These are phyloP conservation scores for Acropora yongei DNA, from an alignment of 64 coral and sea anemone genomes.

Conservation along the genomic window DNA sequence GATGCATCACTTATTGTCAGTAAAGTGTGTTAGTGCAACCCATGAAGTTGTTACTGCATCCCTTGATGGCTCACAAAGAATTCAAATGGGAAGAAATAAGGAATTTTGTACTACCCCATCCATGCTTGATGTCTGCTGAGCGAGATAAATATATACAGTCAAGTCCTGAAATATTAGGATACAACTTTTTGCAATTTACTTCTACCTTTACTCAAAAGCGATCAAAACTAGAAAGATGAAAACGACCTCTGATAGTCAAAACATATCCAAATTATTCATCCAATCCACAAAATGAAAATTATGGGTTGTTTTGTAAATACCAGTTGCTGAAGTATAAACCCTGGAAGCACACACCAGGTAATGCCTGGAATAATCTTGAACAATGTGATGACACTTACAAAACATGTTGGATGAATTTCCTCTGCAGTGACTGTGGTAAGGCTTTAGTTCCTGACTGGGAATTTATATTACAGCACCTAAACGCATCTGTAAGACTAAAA, in stretches of 20 bases:
- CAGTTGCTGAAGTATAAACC: constrained; percentile 59
- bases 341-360: constrained; percentile 18
- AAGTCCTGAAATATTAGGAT: constrained; percentile 33
- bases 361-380: constrained; percentile 38
- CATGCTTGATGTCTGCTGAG: constrained; percentile 32
- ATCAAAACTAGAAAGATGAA: constrained; percentile 29
- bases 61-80: constrained; percentile 47
- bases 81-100: neutral
- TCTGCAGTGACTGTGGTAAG: neutral
- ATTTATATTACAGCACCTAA: neutral
- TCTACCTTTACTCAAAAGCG: neutral
- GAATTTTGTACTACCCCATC: constrained; percentile 48
- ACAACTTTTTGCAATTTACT: constrained; percentile 42
- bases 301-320: constrained; percentile 60
- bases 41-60: constrained; percentile 45
- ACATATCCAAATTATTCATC: constrained; percentile 63
- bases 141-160: constrained; percentile 20
- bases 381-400: constrained; percentile 45
- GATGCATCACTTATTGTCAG: constrained; percentile 46
- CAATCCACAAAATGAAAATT: constrained; percentile 44
- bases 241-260: constrained; percentile 31
- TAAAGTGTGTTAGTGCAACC: constrained; percentile 25
- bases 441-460: constrained; percentile 36
- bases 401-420: constrained; percentile 18
- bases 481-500: neutral